Conservation (phyloP, 2,113 vertebrate genomes). For the Epinephelus cyanopodus region DNA sequence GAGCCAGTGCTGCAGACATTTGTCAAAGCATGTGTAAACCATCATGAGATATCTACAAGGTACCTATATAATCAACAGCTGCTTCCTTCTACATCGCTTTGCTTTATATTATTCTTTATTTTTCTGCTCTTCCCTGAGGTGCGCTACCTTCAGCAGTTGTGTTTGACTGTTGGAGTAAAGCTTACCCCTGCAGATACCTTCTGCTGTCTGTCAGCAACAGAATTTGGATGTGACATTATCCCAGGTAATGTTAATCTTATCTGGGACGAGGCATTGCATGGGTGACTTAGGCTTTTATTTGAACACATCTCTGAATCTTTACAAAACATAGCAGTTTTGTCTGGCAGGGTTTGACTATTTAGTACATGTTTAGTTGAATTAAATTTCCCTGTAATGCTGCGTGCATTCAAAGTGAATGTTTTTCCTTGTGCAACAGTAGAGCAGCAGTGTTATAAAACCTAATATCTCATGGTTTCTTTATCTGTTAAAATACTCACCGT, state of each 20-base stretch:
- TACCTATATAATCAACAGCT: conserved; percentile 46
- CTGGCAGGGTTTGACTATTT: conserved; percentile 14
- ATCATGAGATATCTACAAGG: conserved; percentile 38
- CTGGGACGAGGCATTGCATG: conserved; percentile 66
- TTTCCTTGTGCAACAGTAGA: neutral
- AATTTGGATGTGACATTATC: conserved; percentile 68
- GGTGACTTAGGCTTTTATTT: conserved; percentile 63
- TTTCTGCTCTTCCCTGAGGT: conserved; percentile 44
- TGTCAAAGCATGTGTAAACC: conserved; percentile 51
- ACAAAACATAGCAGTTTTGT: conserved; percentile 31
- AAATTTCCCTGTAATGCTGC: conserved; percentile 14
- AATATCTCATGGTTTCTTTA: neutral
- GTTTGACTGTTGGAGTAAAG: conserved; percentile 50
- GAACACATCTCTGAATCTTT: conserved; percentile 55
- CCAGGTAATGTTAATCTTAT: conserved; percentile 73
- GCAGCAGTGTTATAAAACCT: neutral
- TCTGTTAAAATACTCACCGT: conserved; percentile 78
- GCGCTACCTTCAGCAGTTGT: conserved; percentile 37
- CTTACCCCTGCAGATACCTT: conserved; percentile 52
- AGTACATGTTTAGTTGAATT: conserved; percentile 2
- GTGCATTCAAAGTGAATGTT: neutral
- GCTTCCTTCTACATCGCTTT: conserved; percentile 43
- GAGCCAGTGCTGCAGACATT: conserved; percentile 40
- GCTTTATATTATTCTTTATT: conserved; percentile 42
- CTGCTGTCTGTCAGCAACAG: conserved; percentile 50